Base-by-base conservation (phyloP, 2,797 vertebrate species). In the Bovichtus variegatus region DNA sequence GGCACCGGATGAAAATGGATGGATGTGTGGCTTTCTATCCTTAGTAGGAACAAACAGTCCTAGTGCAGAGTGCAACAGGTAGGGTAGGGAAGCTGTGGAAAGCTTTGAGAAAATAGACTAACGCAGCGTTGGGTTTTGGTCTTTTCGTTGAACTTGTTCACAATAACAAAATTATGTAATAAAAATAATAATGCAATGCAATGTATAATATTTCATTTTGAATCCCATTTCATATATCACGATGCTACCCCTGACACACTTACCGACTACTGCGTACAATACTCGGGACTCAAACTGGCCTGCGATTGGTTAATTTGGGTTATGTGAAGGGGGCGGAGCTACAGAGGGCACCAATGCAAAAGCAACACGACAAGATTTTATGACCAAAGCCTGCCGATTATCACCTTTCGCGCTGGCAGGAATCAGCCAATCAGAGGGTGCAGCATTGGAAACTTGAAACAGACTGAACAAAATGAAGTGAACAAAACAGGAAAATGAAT, bases 401-500 rank as follows among this genome's bases (percentile, higher is more conserved):
- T 91, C 95, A 95, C 92, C 95, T 96, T 95, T 91, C 63, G 89
- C 88, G 88, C 87, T 87, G 93, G 90, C 92, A 94, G 82, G 87
- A 90, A 91, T 97, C 96, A 97, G 96, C 94, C 97, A 96, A 97
- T 96, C 92, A 97, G 94, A 58, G 94, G 95, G 87, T 95, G 96
- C 88, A 96, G 95, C 91, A 96, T 91, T 92, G 95, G 96, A 96
- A 97, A 96, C 94, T 95, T 94, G 95, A 96, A 96, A 93, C 87
- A 92, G 88, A 95, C 96, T 97, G 95, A 93, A 89, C 83, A 80
- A 78, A 94, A 94, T 91, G 93, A 95, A 49, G 80, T 87, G 88
- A 92, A 90, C 46, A 66, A 82, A 65, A 80, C 36, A 21, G 29
- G 34, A 77, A 53, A 71, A 83, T 29, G n/a, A 70, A 87, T 71